A percentile compares a stretch with the other conserved stretches of the same genome.
These are phyloP conservation scores for Girardinichthys multiradiatus DNA, from an alignment of 2,113 vertebrate species.

Conservation along the genomic window DNA sequence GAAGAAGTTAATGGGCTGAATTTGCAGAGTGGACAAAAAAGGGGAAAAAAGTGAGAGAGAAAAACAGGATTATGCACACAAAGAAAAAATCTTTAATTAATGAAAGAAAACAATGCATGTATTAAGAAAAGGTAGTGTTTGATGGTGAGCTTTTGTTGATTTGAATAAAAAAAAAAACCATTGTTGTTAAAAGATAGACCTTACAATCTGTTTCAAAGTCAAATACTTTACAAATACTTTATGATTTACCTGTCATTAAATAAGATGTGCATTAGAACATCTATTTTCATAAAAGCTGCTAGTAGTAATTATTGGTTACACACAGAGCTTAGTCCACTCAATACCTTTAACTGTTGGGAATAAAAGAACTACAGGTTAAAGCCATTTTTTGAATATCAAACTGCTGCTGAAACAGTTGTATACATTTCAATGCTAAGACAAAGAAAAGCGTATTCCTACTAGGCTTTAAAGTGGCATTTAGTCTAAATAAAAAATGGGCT, in stretches of 20 bases:
- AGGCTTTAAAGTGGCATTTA: background rate
- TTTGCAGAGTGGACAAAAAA: constrained; percentile 57
- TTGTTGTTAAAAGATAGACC: constrained; percentile 5
- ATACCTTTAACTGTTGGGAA: no score
- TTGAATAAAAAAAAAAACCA: constrained; percentile 37
- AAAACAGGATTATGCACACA: constrained; percentile 39
- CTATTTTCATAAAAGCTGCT: background rate
- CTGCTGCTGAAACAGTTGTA: background rate
- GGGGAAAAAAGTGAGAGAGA: constrained; percentile 25
- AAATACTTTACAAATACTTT: background rate
- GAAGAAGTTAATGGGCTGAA: constrained; percentile 13
- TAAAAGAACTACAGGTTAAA: no score
- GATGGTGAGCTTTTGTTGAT: constrained; percentile 29
- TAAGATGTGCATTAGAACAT: background rate
- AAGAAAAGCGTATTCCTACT: background rate
- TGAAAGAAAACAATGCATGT: constrained; percentile 45
- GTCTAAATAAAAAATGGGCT: background rate
- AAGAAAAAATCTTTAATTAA: constrained; percentile 47
- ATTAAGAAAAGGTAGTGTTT: constrained; percentile 39
- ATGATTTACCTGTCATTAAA: background rate
- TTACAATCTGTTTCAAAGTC: constrained; percentile 6
- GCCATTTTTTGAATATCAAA: background rate
- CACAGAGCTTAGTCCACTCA: background rate
- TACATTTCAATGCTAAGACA: background rate
- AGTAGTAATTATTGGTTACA: background rate